phyloP scores from a whole-genome alignment of 2,888 invertebrate species.

The Amphipyra berbera region DNA sequence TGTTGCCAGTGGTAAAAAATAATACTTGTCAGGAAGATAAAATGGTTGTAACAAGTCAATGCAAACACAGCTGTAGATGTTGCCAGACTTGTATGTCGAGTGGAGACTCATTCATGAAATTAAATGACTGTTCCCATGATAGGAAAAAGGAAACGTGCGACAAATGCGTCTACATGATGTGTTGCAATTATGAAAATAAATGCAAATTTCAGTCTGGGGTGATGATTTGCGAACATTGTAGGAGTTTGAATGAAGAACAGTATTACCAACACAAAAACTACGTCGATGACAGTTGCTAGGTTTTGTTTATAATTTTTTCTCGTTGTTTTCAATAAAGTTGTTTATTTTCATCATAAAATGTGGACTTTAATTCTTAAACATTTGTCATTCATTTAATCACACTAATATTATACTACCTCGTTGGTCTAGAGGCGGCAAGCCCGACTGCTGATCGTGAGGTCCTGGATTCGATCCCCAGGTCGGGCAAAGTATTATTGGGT shows the following conservation, averaged over 20 bases:
- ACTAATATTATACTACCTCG: too few relatives aligned
- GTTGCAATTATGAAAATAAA: slow-evolving; percentile 69
- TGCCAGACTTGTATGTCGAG: slow-evolving; percentile 75
- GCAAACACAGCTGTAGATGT: slow-evolving; percentile 57
- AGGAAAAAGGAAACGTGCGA: slow-evolving; percentile 59
- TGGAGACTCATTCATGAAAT: slow-evolving; percentile 71
- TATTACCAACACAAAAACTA: slow-evolving; percentile 28
- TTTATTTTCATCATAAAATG: background rate
- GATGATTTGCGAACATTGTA: slow-evolving; percentile 65
- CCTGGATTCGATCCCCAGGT: too few relatives aligned
- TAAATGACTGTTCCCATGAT: slow-evolving; percentile 60
- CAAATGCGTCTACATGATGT: slow-evolving; percentile 68
- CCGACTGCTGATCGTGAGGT: too few relatives aligned
- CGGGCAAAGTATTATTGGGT: too few relatives aligned
- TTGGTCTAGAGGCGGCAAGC: too few relatives aligned
- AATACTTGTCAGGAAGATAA: slow-evolving; percentile 22
- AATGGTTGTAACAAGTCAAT: slow-evolving; percentile 4
- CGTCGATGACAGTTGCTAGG: slow-evolving; percentile 50
- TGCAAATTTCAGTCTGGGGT: slow-evolving; percentile 51
- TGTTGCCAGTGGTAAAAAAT: slow-evolving; percentile 81
- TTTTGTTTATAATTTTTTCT: slow-evolving; percentile 39
- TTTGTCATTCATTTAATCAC: too few relatives aligned
- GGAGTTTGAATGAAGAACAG: slow-evolving; percentile 45
- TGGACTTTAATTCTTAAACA: background rate
- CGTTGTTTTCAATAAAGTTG: slow-evolving; percentile 29